phyloP scores from a whole-genome alignment of 1,140 invertebrate species.

The Pantala flavescens region DNA sequence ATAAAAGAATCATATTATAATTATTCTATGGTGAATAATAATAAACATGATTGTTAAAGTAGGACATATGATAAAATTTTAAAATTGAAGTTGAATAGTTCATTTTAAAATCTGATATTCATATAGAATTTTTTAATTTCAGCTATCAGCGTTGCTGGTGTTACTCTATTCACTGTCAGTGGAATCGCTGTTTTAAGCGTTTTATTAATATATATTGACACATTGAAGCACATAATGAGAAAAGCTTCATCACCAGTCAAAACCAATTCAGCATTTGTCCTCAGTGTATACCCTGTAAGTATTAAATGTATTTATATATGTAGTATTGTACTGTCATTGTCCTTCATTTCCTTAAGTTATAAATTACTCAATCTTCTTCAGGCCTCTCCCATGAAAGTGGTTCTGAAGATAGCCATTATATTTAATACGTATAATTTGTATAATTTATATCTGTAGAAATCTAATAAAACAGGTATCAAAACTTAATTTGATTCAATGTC shows the following conservation, averaged over 20 bases:
- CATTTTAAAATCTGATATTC: neutral
- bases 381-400: no score
- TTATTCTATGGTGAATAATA: no score
- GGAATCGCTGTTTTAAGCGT: slow-evolving; percentile 36
- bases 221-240: slow-evolving; percentile 39
- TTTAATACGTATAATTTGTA: no score
- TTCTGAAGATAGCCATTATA: no score
- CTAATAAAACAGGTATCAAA: no score
- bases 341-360: neutral
- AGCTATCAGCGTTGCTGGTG: slow-evolving; percentile 44
- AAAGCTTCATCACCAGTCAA: slow-evolving; percentile 38
- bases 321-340: neutral
- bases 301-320: neutral
- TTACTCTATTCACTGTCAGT: slow-evolving; percentile 40
- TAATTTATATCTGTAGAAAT: no score
- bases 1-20: no score
- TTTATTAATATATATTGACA: slow-evolving; percentile 40
- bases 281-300: slow-evolving; percentile 51
- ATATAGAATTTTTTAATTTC: slow-evolving; percentile 31
- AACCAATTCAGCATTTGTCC: slow-evolving; percentile 42
- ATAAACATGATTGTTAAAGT: no score
- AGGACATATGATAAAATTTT: no score
- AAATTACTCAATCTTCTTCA: neutral
- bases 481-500: no score
- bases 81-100: neutral